Evolutionary conservation across 30 jellyfish, hydroid and myxozoan genomes (phyloP).

Genomic region (Haliclystus octoradiatus): DNA sequence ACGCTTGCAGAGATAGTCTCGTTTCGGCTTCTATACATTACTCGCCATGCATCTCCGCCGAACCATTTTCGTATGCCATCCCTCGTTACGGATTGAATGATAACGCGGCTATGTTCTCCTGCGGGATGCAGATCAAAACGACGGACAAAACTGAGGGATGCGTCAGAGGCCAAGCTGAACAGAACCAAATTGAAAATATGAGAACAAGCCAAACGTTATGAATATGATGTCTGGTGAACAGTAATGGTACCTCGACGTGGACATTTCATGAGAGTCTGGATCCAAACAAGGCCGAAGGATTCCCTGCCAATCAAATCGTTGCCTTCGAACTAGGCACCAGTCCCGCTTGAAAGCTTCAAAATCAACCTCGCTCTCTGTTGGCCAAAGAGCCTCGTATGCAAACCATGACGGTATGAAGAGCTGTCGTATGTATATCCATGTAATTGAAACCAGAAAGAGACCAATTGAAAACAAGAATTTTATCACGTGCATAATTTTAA

Average conservation of each 20-base stretch:
- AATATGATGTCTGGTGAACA: background rate
- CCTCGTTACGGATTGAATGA: slow-evolving; percentile 41
- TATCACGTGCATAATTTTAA: slow-evolving; percentile 74
- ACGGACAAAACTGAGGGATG: slow-evolving; percentile 34
- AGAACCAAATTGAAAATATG: background rate
- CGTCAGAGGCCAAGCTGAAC: slow-evolving; percentile 46
- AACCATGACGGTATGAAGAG: slow-evolving; percentile 27
- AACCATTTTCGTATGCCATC: slow-evolving; percentile 43
- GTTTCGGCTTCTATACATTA: slow-evolving; percentile 42
- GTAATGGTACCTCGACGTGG: background rate
- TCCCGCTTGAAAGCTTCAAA: slow-evolving; percentile 67
- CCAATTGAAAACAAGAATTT: slow-evolving; percentile 48
- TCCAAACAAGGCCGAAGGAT: slow-evolving; percentile 71
- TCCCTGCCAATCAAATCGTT: slow-evolving; percentile 71
- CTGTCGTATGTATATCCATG: slow-evolving; percentile 74
- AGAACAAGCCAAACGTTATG: slow-evolving; percentile 2
- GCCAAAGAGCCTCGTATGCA: slow-evolving; percentile 14
- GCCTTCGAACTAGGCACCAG: slow-evolving; percentile 85
- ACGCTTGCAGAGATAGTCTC: slow-evolving; percentile 69
- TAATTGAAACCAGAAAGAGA: slow-evolving; percentile 42
- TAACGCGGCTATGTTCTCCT: slow-evolving; percentile 55
- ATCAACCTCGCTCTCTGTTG: slow-evolving; percentile 27
- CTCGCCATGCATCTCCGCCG: slow-evolving; percentile 92
- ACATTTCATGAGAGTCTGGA: background rate
- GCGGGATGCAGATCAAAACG: slow-evolving; percentile 40